A percentile compares a stretch with the other conserved stretches of the same genome.
These are phyloP conservation scores for Panagrolaimus sp. DNA, from an alignment of 1,140 invertebrate genomes.

Conservation along the genomic window DNA sequence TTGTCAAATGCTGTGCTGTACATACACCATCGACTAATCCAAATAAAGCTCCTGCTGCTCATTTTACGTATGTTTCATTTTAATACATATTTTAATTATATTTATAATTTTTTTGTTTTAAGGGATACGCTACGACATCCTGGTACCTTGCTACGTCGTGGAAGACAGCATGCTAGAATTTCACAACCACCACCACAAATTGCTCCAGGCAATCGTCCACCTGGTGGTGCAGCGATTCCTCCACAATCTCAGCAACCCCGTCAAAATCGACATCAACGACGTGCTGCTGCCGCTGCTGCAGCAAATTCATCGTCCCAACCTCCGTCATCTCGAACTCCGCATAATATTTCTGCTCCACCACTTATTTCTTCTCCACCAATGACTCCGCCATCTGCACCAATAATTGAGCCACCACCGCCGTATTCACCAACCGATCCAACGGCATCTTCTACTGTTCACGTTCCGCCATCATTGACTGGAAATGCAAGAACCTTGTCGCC, in stretches of 20 bases:
- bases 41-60: slow-evolving; percentile 54
- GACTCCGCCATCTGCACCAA: slow-evolving; percentile 24
- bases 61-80: slow-evolving; percentile 31
- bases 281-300: slow-evolving; percentile 30
- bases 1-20: slow-evolving; percentile 97
- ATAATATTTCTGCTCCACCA: slow-evolving; percentile 37
- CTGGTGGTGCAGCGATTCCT: slow-evolving; percentile 1
- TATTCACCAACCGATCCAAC: slow-evolving; percentile 34
- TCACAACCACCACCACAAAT: slow-evolving; percentile 13
- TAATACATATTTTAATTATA: no score
- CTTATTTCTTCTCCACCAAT: slow-evolving; percentile 36
- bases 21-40: slow-evolving; percentile 73
- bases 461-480: neutral
- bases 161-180: neutral
- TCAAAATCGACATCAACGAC: slow-evolving; percentile 26
- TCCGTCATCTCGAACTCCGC: no score
- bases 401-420: slow-evolving; percentile 50
- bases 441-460: neutral
- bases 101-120: no score
- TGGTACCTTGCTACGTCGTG: slow-evolving; percentile 39
- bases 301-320: neutral
- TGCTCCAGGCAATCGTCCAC: neutral
- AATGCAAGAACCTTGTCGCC: slow-evolving; percentile 16
- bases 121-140: slow-evolving; percentile 54
- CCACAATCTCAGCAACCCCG: neutral